These are phyloP conservation scores for Teleopsis dalmanni DNA, from an alignment of 1,140 invertebrate species.

Conservation along the genomic window DNA sequence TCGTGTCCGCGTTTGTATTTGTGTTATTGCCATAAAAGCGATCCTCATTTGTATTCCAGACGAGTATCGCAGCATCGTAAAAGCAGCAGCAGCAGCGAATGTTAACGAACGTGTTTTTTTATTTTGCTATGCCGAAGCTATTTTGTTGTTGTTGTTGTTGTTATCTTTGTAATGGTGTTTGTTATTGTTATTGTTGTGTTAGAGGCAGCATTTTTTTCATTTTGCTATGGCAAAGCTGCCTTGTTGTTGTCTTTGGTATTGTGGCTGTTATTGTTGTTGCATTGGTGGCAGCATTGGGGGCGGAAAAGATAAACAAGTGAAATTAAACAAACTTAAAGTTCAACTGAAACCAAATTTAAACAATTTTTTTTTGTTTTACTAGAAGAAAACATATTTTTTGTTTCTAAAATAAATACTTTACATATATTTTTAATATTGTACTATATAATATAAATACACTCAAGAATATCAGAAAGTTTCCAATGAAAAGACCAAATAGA, in stretches of 20 bases:
- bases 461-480: too few relatives aligned
- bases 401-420: too few relatives aligned
- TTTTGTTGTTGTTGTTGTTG: slow-evolving; percentile 5
- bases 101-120: slow-evolving; percentile 7
- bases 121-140: slow-evolving; percentile 3
- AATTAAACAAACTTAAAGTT: too few relatives aligned
- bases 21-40: background rate
- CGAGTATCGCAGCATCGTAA: slow-evolving; percentile 4
- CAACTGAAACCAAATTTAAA: too few relatives aligned
- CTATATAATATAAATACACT: too few relatives aligned
- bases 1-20: background rate
- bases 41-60: slow-evolving; percentile 11
- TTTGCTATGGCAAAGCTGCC: background rate
- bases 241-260: background rate
- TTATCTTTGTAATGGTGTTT: slow-evolving; percentile 6
- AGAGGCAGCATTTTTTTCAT: background rate
- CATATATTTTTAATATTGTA: too few relatives aligned
- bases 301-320: too few relatives aligned
- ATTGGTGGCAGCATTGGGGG: too few relatives aligned
- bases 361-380: too few relatives aligned
- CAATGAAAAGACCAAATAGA: too few relatives aligned
- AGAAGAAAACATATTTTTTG: too few relatives aligned
- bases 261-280: background rate
- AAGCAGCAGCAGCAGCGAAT: slow-evolving; percentile 7
- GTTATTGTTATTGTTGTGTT: slow-evolving; percentile 2